Conservation (phyloP, 2,888 invertebrate species). For the Chorisops tibialis region DNA sequence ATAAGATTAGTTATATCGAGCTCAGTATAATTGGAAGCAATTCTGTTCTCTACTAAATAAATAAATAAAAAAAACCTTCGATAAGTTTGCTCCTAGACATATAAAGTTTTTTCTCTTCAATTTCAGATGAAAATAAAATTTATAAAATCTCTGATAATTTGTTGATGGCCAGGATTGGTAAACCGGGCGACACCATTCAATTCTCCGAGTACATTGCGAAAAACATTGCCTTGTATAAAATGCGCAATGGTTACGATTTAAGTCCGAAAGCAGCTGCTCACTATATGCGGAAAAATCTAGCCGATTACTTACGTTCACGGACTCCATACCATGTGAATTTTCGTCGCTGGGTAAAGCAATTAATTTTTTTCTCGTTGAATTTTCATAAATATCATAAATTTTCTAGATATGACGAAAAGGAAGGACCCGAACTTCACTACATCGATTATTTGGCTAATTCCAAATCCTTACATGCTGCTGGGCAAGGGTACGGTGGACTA, state of each 20-base stretch:
- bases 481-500: slow-evolving; percentile 94
- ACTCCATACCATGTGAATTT: slow-evolving; percentile 55
- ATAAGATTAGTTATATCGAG: too few relatives aligned
- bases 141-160: slow-evolving; percentile 85
- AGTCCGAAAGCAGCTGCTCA: slow-evolving; percentile 88
- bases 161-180: slow-evolving; percentile 90
- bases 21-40: too few relatives aligned
- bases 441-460: slow-evolving; percentile 95
- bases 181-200: slow-evolving; percentile 94
- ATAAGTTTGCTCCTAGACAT: too few relatives aligned
- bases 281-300: slow-evolving; percentile 89
- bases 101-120: neutral
- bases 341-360: slow-evolving; percentile 48
- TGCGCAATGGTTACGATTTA: slow-evolving; percentile 96
- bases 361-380: too few relatives aligned
- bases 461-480: slow-evolving; percentile 81
- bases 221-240: slow-evolving; percentile 97
- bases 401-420: slow-evolving; percentile 73
- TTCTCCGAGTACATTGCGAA: slow-evolving; percentile 98
- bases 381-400: neutral
- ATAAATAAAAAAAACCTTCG: too few relatives aligned
- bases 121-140: slow-evolving; percentile 89
- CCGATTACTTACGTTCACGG: slow-evolving; percentile 84
- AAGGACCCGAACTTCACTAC: slow-evolving; percentile 82
- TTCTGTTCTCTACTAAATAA: too few relatives aligned